Evolutionary conservation across 1,140 invertebrate species (phyloP), one percentile per base, ranked within the genome.

Genomic region (Sipha flava): DNA sequence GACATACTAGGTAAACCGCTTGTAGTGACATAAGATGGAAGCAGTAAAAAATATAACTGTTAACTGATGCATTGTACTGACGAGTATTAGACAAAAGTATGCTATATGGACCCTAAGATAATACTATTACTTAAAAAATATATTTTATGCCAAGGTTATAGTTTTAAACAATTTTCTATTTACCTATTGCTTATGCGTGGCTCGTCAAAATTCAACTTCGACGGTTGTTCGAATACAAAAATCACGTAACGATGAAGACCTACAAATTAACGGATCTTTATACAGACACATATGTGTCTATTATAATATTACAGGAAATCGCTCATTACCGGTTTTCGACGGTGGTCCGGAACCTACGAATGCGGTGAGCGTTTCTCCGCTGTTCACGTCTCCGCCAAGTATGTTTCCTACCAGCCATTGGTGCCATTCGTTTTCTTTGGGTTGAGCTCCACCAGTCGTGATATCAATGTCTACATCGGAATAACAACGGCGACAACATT

Each of bases 321-420:
- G n/a, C n/a, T n/a, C n/a, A n/a, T 81, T 81, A 81, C 91, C 92
- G 21, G 92, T 94, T 70, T 88, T 91, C 83, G 92, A 85, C 2
- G 95, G 95, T 1, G 95, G 95, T 14, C 94, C 95, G 26, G 95
- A 89, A 37, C 95, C 95, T 81, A 96, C 87, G 85, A 96, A 97
- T 0, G 89, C 91, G 7, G 90, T 91, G 0, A 97, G 85, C 0
- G 88, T 88, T 64, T 94, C 91, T 9, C 95, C 96, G 52, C 90
- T 87, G 0, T 84, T 82, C 0, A 98, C 84, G 62, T 94, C 87
- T 79, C 86, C 87, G 21, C 93, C 95, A 9, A 93, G 94, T 83
- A 98, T 95, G 84, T 98, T 98, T 9, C 89, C 93, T 1, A 98
- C 92, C 3, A 97, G 85, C 95, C 95, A 98, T 85, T 97, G 95